Evolutionary conservation across 53 echinoderm and acorn worm species (phyloP), one percentile per base, ranked within the genome.

Genomic region (Temnopleurus reevesii): DNA sequence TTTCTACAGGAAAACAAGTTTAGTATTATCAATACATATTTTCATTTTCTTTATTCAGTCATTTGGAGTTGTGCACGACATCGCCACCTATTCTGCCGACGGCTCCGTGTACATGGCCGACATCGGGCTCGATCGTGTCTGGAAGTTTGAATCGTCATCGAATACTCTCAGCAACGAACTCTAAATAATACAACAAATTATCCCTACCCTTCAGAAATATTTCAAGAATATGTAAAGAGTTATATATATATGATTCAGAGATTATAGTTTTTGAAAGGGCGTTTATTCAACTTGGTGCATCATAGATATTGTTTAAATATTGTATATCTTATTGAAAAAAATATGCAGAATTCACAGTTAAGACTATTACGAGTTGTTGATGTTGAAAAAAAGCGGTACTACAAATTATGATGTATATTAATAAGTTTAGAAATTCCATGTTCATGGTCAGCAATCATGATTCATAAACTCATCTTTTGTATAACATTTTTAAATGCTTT

Each of bases 71-170:
- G 93, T 94, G 3, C 99, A 99, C 76, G 99, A 96, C 56, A 87
- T 99, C 55, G 93, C 99, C 4, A 96, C 93, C 9, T 91, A 93
- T 53, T 64, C 89, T 1, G 77, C 91, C 26, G 92, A 90, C 4
- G 95, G 94, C 12, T 55, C 91, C 38, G 94, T 99, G 18, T 99
- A 93, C 79, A 89, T 99, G 33, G 95, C 93, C 13, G 99, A 99
- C 54, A 93, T 99, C 25, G 94, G 89, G 18, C 86, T 83, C 18
- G 65, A 96, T 43, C 89, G 94, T 28, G 93, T 99, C 47, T 96
- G 94, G 94, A 96, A 94, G 89, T 99, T 99, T 86, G 91, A 91
- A 49, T 81, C 91, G n/a, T 81, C 65, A 44, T 77, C 55, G 56
- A 91, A 63, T 59, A 77, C 58, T 55, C 77, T 91, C 8, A 89